These are phyloP conservation scores for Byasa hedistus DNA, from an alignment of 2,888 invertebrate genomes.

Conservation along the genomic window DNA sequence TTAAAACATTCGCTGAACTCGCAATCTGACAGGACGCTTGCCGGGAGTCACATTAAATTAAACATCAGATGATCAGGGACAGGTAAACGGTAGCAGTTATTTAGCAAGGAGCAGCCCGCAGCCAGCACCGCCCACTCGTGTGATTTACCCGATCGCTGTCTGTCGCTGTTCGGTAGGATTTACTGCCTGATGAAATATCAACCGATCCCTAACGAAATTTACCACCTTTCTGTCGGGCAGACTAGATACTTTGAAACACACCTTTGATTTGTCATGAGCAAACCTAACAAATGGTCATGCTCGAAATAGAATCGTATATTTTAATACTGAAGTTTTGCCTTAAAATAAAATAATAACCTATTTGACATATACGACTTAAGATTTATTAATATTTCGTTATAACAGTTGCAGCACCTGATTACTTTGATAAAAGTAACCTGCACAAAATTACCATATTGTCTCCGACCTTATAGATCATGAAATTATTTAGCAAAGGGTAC, in stretches of 20 bases:
- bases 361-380: no score
- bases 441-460: no score
- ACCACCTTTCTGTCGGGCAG: slow-evolving; percentile 41
- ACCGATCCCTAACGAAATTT: slow-evolving; percentile 60
- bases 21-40: slow-evolving; percentile 34
- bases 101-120: slow-evolving; percentile 58
- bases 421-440: no score
- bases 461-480: no score
- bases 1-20: slow-evolving; percentile 33
- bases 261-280: slow-evolving; percentile 46
- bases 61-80: slow-evolving; percentile 75
- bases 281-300: slow-evolving; percentile 30
- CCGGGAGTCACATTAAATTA: slow-evolving; percentile 70
- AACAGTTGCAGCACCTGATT: no score
- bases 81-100: slow-evolving; percentile 78
- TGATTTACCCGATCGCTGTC: slow-evolving; percentile 67
- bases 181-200: slow-evolving; percentile 70
- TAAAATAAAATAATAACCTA: no score
- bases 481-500: no score
- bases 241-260: slow-evolving; percentile 48
- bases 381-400: no score
- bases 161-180: slow-evolving; percentile 47
- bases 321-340: no score
- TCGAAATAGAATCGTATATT: neutral
- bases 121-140: slow-evolving; percentile 64